Conservation (phyloP, 2,797 vertebrate genomes). For the Bufotes viridis region DNA sequence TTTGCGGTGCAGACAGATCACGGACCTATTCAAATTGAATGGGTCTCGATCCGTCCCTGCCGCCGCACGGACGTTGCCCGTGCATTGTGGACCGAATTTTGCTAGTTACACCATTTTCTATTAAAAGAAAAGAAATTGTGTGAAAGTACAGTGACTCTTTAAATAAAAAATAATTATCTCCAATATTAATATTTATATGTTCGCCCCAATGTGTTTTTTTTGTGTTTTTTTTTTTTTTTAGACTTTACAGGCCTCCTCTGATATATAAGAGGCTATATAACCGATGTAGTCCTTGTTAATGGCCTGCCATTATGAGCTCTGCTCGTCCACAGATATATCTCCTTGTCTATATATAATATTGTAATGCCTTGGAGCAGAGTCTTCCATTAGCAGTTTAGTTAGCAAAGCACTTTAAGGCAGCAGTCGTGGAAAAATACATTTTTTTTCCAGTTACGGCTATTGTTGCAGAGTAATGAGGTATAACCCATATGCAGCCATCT, state of each 20-base stretch:
- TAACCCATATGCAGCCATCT: not conserved
- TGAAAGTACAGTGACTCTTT: too few relatives aligned
- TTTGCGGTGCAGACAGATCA: too few relatives aligned
- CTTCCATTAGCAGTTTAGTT: not conserved
- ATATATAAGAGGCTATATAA: not conserved
- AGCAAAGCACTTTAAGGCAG: not conserved
- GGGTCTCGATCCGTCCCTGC: too few relatives aligned
- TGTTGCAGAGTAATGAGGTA: constrained; percentile 33
- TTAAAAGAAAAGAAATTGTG: too few relatives aligned
- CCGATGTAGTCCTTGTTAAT: not conserved
- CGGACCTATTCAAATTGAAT: too few relatives aligned
- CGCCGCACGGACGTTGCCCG: too few relatives aligned
- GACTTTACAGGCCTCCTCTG: not conserved
- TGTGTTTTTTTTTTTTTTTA: too few relatives aligned
- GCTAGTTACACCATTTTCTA: too few relatives aligned
- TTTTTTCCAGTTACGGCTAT: not conserved
- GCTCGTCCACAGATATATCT: not conserved
- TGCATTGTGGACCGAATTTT: too few relatives aligned
- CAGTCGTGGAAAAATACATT: not conserved
- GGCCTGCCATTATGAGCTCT: not conserved
- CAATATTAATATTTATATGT: too few relatives aligned
- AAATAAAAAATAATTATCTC: too few relatives aligned
- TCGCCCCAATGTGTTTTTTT: too few relatives aligned
- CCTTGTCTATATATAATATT: not conserved
- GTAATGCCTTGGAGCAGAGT: not conserved